Percentiles rank a stretch among this genome's conserved stretches.
phyloP scores from a whole-genome alignment of 2,113 vertebrate genomes.

The Sakesphorus luctuosus region DNA sequence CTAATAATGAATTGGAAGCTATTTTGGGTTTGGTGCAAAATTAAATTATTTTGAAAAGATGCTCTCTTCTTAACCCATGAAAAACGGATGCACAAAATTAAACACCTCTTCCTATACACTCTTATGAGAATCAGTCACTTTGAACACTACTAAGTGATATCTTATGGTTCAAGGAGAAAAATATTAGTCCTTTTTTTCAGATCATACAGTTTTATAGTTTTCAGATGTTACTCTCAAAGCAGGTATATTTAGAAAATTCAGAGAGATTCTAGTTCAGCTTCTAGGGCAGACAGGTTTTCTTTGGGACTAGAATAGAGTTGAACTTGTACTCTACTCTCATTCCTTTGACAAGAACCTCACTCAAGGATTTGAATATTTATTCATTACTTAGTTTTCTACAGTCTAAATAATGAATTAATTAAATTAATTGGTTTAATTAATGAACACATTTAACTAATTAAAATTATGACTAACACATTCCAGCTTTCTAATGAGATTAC shows the following conservation, averaged over 20 bases:
- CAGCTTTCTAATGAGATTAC: background rate
- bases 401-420: constrained; percentile 14
- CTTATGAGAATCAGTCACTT: background rate
- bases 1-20: background rate
- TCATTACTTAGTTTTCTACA: constrained; percentile 10
- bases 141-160: background rate
- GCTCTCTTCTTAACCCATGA: background rate
- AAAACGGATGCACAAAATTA: background rate
- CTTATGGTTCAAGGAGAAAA: background rate
- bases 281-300: background rate
- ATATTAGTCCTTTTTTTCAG: background rate
- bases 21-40: background rate
- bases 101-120: background rate
- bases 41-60: background rate
- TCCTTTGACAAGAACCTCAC: background rate
- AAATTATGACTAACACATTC: background rate
- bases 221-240: background rate
- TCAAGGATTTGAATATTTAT: background rate
- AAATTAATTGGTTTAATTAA: constrained; percentile 3
- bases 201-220: background rate
- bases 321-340: background rate
- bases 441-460: constrained; percentile 3
- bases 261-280: background rate
- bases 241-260: background rate
- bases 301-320: background rate